Percentiles rank a stretch among this genome's conserved stretches.
Evolutionary conservation across 2,888 invertebrate species (phyloP).

Genomic region (Leptinotarsa peninsularis): DNA sequence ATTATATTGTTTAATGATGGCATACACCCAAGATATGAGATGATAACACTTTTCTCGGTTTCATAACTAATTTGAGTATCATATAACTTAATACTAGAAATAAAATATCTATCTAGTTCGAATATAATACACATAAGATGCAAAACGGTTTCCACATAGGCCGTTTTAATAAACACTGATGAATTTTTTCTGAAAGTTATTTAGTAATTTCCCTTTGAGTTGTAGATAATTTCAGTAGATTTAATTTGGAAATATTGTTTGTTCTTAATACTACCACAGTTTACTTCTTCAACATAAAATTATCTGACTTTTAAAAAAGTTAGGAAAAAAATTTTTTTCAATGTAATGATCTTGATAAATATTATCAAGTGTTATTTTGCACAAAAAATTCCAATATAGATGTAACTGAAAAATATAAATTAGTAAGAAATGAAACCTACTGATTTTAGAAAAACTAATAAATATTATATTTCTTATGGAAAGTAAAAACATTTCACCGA

Average conservation of each 20-base stretch:
- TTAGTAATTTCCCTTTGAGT: too few species aligned
- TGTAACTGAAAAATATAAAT: too few species aligned
- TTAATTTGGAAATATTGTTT: too few species aligned
- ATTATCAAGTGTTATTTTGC: too few species aligned
- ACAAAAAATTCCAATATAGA: too few species aligned
- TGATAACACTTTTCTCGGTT: neutral
- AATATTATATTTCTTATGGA: neutral
- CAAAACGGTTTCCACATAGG: conserved; percentile 1
- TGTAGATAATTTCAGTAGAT: neutral
- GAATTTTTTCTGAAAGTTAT: neutral
- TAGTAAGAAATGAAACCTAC: too few species aligned
- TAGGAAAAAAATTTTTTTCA: neutral
- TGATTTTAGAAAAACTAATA: neutral
- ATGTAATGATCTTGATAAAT: too few species aligned
- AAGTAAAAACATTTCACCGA: too few species aligned
- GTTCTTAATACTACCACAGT: too few species aligned
- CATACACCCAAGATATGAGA: conserved; percentile 5
- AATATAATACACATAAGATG: conserved; percentile 14
- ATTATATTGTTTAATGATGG: conserved; percentile 12
- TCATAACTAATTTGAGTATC: conserved; percentile 12
- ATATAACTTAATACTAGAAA: conserved; percentile 10
- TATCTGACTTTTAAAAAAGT: neutral
- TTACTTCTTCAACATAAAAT: neutral
- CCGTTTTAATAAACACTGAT: neutral
- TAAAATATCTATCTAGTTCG: conserved; percentile 18